phyloP scores from a whole-genome alignment of 2,888 invertebrate genomes.

The Salpingus planirostris region DNA sequence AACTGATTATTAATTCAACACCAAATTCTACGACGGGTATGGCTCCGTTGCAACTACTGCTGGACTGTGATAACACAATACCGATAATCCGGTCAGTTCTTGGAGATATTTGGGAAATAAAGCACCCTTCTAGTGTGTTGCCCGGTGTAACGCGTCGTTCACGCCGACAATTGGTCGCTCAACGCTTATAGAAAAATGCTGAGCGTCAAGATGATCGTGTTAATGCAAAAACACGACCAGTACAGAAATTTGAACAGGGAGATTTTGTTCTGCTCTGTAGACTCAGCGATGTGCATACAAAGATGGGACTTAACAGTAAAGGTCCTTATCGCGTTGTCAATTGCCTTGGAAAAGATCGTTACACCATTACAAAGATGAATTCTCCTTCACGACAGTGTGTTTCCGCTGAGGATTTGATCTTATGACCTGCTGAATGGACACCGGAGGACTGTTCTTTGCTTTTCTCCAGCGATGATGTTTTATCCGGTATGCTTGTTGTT shows the following conservation, averaged over 20 bases:
- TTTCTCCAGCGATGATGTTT: not conserved
- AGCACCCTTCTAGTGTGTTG: no score
- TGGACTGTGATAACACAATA: slow-evolving; percentile 3
- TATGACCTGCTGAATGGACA: not conserved
- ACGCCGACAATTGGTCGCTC: no score
- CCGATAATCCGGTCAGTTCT: not conserved
- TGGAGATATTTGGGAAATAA: no score
- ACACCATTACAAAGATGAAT: not conserved
- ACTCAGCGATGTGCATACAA: no score
- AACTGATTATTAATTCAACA: slow-evolving; percentile 5
- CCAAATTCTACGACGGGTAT: slow-evolving; percentile 4
- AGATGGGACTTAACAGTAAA: slow-evolving; percentile 1
- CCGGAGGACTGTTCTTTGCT: not conserved
- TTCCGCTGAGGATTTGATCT: not conserved
- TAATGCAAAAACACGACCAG: no score
- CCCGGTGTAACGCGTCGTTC: no score
- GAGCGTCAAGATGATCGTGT: no score
- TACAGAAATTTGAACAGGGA: no score
- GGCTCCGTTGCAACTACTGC: not conserved
- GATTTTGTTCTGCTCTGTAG: no score
- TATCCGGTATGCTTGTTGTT: no score
- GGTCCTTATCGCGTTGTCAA: slow-evolving; percentile 2
- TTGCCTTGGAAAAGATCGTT: not conserved
- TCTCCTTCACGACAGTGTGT: not conserved
- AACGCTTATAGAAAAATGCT: no score